Conservation (phyloP, 2,888 invertebrate species). For the Macrophya annulata region DNA sequence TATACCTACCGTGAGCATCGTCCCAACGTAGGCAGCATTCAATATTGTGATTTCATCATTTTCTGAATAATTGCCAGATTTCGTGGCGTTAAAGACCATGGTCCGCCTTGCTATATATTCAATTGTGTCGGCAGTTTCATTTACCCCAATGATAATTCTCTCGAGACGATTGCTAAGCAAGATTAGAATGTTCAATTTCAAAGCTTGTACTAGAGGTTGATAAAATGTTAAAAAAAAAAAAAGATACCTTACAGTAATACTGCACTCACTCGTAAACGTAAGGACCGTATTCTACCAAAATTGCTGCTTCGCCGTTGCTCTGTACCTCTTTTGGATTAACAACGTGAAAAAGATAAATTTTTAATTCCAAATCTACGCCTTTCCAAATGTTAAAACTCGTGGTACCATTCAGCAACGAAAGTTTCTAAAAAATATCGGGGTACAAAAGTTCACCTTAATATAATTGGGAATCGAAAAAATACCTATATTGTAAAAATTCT, state of each 20-base stretch:
- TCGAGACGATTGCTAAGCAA: slow-evolving; percentile 80
- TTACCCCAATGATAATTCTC: slow-evolving; percentile 79
- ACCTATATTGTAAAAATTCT: neutral
- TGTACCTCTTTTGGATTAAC: slow-evolving; percentile 82
- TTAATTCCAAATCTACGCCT: slow-evolving; percentile 74
- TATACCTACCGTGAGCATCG: slow-evolving; percentile 68
- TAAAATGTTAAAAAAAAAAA: slow-evolving; percentile 18
- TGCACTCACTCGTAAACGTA: slow-evolving; percentile 84
- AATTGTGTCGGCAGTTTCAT: slow-evolving; percentile 81
- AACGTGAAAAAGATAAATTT: slow-evolving; percentile 79
- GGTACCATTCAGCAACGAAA: slow-evolving; percentile 80
- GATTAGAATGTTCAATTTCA: neutral
- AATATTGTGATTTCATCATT: slow-evolving; percentile 82
- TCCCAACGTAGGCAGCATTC: slow-evolving; percentile 83
- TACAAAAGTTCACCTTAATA: neutral
- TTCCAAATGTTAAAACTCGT: slow-evolving; percentile 83
- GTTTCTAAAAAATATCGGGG: slow-evolving; percentile 13
- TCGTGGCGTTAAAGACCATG: slow-evolving; percentile 81
- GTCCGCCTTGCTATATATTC: slow-evolving; percentile 81
- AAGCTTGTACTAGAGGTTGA: neutral
- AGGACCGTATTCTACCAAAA: slow-evolving; percentile 83
- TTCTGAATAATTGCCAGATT: slow-evolving; percentile 79
- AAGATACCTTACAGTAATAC: neutral
- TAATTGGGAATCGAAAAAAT: neutral
- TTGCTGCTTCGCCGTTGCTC: slow-evolving; percentile 81